Conservation (phyloP, 2,888 invertebrate genomes). For the Merodon equestris region DNA sequence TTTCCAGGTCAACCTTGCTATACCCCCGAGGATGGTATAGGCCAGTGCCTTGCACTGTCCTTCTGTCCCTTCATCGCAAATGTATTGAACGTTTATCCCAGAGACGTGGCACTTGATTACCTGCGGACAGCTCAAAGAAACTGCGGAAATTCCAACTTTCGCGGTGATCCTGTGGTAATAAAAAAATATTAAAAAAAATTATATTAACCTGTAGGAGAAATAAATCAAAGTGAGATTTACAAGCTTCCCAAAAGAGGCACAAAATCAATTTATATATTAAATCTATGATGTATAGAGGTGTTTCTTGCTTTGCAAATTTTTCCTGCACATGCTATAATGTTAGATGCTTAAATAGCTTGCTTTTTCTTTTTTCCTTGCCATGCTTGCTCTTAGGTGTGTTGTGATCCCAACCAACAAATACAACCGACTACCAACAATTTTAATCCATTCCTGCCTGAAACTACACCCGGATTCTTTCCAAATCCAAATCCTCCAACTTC, state of each 20-base stretch:
- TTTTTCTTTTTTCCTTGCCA: slow-evolving; percentile 5
- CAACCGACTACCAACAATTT: slow-evolving; percentile 15
- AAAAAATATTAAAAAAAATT: neutral
- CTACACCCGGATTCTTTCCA: slow-evolving; percentile 46
- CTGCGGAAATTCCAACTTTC: slow-evolving; percentile 74
- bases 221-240: slow-evolving; percentile 12
- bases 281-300: neutral
- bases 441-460: neutral
- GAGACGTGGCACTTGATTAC: slow-evolving; percentile 73
- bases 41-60: slow-evolving; percentile 74
- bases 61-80: slow-evolving; percentile 75
- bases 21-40: slow-evolving; percentile 75
- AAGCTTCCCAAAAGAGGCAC: too few species aligned
- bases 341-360: slow-evolving; percentile 29
- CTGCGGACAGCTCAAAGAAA: slow-evolving; percentile 73
- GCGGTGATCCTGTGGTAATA: slow-evolving; percentile 76
- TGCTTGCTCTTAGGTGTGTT: slow-evolving; percentile 73
- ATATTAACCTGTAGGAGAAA: slow-evolving; percentile 39
- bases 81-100: slow-evolving; percentile 72
- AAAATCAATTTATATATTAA: too few species aligned
- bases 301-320: slow-evolving; percentile 25
- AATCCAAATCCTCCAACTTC: slow-evolving; percentile 30
- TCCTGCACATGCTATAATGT: slow-evolving; percentile 15
- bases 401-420: slow-evolving; percentile 56
- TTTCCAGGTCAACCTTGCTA: slow-evolving; percentile 72